Evolutionary conservation across 1,140 invertebrate species (phyloP), one percentile per base, ranked within the genome.

Genomic region (Drosophila nasuta): DNA sequence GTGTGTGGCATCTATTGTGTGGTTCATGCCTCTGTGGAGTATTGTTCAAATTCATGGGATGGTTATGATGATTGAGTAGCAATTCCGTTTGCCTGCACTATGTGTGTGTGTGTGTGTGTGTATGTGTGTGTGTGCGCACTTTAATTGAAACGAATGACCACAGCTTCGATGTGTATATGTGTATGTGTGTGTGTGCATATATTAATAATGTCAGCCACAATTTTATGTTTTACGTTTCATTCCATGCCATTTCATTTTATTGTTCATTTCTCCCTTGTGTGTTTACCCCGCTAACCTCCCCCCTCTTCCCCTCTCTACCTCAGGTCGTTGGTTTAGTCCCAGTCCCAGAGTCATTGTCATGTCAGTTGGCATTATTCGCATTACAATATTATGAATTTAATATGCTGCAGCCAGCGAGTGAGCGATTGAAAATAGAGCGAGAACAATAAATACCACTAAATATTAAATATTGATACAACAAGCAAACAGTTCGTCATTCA

Each of bases 211-310:
- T 59, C 68, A 59, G 59, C 73, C 73, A 52, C 73, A 71, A 75
- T 75, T 75, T 71, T 71, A 75, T 75, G 73, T 75, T 75, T 65
- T 64, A 75, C 73, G 60, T 75, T 75, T 71, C 73, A 71, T 71
- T 75, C 73, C 73, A 71, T 52, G 58, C 73, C 59, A 75, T 75
- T 75, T 70, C n/a, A 59, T 71, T 75, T 75, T 46, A 75, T 75
- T 75, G 73, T 65, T 58, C 59, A 71, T 58, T 57, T 64, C 43
- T 48, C 20, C 20, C 52, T 46, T 41, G 15, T 48, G 10, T 8
- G 4, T 7, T 10, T 30, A 43, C 35, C 35, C 35, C 35, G 1
- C 35, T n/a, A 3, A 33, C 30, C 17, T 5, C 13, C 13, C 6
- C 8, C 1, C 33, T 2, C n/a, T 6, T 6, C 15, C 8, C 45